A percentile compares a stretch with the other conserved stretches of the same genome.
phyloP scores from a whole-genome alignment of 2,888 invertebrate genomes.

The Xiphydria camelus region DNA sequence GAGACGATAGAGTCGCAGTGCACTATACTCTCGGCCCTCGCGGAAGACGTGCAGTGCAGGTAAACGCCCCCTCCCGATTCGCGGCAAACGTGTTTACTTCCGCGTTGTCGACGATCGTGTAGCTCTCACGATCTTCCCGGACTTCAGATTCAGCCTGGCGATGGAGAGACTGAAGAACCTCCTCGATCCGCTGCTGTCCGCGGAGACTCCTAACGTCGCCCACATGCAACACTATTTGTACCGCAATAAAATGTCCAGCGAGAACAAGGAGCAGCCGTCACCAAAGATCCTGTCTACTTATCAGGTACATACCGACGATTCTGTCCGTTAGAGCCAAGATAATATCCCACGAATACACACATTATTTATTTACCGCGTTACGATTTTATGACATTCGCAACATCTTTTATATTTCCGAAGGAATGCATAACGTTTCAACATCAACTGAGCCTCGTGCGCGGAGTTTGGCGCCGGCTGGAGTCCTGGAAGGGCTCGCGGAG shows the following conservation, averaged over 20 bases:
- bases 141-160: slow-evolving; percentile 72
- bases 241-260: slow-evolving; percentile 59
- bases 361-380: no score
- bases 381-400: slow-evolving; percentile 6
- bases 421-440: slow-evolving; percentile 88
- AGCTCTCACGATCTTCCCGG: no score
- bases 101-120: no score
- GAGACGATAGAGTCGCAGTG: slow-evolving; percentile 64
- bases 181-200: slow-evolving; percentile 74
- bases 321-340: background rate
- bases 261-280: slow-evolving; percentile 65
- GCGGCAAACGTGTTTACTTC: no score
- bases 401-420: slow-evolving; percentile 45
- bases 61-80: no score
- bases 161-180: slow-evolving; percentile 82
- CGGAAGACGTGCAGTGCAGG: slow-evolving; percentile 80
- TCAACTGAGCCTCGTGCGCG: slow-evolving; percentile 82
- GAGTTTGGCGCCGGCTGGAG: slow-evolving; percentile 76
- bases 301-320: slow-evolving; percentile 47
- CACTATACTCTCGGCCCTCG: slow-evolving; percentile 68
- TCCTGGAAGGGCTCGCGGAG: slow-evolving; percentile 55
- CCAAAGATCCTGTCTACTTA: slow-evolving; percentile 64
- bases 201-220: slow-evolving; percentile 80
- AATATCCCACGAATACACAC: no score
- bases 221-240: slow-evolving; percentile 82